Evolutionary conservation across 1,140 invertebrate genomes (phyloP).

Genomic region (Drosophila kohkoa): DNA sequence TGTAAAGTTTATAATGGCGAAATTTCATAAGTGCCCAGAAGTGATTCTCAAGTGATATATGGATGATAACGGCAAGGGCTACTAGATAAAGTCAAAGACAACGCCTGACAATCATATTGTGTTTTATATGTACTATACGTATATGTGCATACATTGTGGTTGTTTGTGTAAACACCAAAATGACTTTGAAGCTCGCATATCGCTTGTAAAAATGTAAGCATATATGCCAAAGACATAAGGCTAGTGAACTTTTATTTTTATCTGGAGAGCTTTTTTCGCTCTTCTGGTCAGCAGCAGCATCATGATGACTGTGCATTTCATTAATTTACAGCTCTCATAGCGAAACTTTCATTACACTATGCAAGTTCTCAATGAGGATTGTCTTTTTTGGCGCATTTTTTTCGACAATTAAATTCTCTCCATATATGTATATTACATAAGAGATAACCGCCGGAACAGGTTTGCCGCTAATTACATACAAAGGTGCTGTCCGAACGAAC

Average conservation of each 20-base stretch:
- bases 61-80: constrained; percentile 12
- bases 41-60: constrained; percentile 7
- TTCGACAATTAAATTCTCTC: constrained; percentile 8
- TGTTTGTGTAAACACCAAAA: constrained; percentile 19
- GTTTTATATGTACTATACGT: not conserved
- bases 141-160: constrained; percentile 15
- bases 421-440: constrained; percentile 38
- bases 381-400: constrained; percentile 17
- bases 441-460: constrained; percentile 42
- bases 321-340: not conserved
- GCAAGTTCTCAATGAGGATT: not conserved
- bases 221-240: not conserved
- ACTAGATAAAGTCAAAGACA: constrained; percentile 16
- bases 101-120: constrained; percentile 4
- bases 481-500: constrained; percentile 20
- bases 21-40: constrained; percentile 8
- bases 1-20: constrained; percentile 4
- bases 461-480: constrained; percentile 48
- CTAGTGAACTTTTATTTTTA: constrained; percentile 26
- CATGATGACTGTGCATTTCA: constrained; percentile 31
- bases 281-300: constrained; percentile 20
- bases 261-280: constrained; percentile 2
- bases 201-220: constrained; percentile 27
- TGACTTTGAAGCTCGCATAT: constrained; percentile 16
- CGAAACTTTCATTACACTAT: not conserved